These are phyloP conservation scores for Chiroxiphia lanceolata DNA, from an alignment of 2,797 vertebrate species.

Conservation along the genomic window DNA sequence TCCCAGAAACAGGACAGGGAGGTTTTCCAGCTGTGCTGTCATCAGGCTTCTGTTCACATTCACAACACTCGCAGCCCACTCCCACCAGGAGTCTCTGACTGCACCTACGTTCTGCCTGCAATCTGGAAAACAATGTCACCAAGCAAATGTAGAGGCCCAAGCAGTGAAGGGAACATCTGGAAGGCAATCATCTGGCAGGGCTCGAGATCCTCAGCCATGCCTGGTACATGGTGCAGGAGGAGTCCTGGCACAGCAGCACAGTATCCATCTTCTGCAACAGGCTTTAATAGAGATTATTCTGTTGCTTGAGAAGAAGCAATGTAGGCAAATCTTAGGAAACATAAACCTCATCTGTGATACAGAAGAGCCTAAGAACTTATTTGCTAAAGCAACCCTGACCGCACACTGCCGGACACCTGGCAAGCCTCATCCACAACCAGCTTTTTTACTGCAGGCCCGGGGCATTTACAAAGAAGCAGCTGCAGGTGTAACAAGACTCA, in stretches of 20 bases:
- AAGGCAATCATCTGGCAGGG: background rate
- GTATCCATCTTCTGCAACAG: background rate
- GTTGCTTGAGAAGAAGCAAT: background rate
- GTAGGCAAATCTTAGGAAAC: background rate
- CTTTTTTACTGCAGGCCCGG: background rate
- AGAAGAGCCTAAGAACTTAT: background rate
- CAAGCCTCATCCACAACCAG: background rate
- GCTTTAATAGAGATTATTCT: background rate
- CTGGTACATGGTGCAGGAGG: background rate
- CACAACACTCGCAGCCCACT: background rate
- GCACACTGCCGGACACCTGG: background rate
- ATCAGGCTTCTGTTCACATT: background rate
- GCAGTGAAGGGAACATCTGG: background rate
- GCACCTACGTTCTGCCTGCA: background rate
- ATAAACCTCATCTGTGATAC: background rate
- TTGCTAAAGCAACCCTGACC: background rate
- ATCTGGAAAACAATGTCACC: background rate
- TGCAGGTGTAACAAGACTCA: background rate
- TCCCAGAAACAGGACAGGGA: background rate
- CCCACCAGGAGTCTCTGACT: background rate
- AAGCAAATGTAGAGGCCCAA: background rate
- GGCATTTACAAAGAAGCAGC: background rate
- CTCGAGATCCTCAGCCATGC: background rate
- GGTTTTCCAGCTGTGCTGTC: background rate
- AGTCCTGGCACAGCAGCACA: background rate